Evolutionary conservation across 1,140 invertebrate species (phyloP).

Genomic region (Euglossa dilemma): DNA sequence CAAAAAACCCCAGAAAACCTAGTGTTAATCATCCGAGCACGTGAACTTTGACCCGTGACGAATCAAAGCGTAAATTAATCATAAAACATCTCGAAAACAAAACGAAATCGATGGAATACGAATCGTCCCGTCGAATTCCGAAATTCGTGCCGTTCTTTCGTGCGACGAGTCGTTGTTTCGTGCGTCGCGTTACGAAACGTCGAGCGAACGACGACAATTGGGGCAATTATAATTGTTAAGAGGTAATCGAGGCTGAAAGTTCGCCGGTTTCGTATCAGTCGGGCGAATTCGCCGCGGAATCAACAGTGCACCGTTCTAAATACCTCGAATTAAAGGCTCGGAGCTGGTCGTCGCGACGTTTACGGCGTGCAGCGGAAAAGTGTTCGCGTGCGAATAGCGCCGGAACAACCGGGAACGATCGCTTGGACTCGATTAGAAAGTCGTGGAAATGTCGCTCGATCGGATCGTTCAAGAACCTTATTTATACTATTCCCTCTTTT

Average conservation of each 20-base stretch:
- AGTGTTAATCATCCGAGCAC: slow-evolving; percentile 23
- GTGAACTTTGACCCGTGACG: slow-evolving; percentile 11
- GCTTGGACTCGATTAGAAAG: slow-evolving; percentile 1
- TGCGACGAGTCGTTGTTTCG: neutral
- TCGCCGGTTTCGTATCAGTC: slow-evolving; percentile 15
- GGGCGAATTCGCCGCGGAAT: slow-evolving; percentile 16
- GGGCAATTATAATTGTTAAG: slow-evolving; percentile 42
- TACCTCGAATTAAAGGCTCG: slow-evolving; percentile 10
- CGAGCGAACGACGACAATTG: slow-evolving; percentile 28
- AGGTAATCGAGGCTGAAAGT: slow-evolving; percentile 19
- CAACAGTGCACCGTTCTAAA: slow-evolving; percentile 23
- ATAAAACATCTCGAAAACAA: too few relatives aligned
- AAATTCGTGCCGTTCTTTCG: neutral
- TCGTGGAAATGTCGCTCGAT: slow-evolving; percentile 25
- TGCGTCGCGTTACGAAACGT: too few relatives aligned
- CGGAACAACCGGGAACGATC: slow-evolving; percentile 33
- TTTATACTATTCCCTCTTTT: too few relatives aligned
- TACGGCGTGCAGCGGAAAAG: neutral
- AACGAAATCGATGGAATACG: neutral
- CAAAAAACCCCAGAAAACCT: too few relatives aligned
- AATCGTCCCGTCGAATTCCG: neutral
- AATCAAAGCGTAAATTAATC: too few relatives aligned
- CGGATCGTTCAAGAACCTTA: too few relatives aligned
- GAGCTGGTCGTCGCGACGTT: neutral
- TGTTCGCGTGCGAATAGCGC: slow-evolving; percentile 20